phyloP scores from a whole-genome alignment of 2,113 vertebrate genomes.

The Eurystomus gularis region DNA sequence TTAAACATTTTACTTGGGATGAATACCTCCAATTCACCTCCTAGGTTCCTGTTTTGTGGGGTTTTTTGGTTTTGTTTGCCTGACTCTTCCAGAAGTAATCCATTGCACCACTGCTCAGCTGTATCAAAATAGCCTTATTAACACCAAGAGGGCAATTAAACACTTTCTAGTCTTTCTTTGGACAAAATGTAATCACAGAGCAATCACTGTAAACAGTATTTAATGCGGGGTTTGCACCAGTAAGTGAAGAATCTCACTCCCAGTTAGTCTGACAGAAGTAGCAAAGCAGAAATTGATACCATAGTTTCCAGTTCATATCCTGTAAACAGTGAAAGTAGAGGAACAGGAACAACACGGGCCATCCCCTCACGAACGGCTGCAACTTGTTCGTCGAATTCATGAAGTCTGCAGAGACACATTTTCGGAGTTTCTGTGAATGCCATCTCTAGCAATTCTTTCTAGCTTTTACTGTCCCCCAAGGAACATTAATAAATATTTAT shows the following conservation, averaged over 20 bases:
- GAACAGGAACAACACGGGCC: conserved; percentile 95
- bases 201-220: neutral
- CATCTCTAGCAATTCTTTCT: neutral
- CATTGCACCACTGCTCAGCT: neutral
- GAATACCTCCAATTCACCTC: neutral
- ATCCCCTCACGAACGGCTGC: conserved; percentile 96
- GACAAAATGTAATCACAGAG: neutral
- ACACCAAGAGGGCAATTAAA: neutral
- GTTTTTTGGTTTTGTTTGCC: neutral
- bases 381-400: conserved; percentile 98
- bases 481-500: neutral
- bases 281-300: conserved; percentile 70
- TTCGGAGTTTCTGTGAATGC: neutral
- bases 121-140: neutral
- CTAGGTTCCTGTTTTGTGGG: neutral
- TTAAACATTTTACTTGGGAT: neutral
- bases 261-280: neutral
- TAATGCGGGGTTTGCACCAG: neutral
- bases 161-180: neutral
- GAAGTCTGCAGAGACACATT: conserved; percentile 80
- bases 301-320: conserved; percentile 98
- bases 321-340: conserved; percentile 94
- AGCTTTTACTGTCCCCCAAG: neutral
- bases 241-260: neutral
- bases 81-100: neutral